Evolutionary conservation across 2,888 invertebrate genomes (phyloP).

Genomic region (Nymphalis urticae): DNA sequence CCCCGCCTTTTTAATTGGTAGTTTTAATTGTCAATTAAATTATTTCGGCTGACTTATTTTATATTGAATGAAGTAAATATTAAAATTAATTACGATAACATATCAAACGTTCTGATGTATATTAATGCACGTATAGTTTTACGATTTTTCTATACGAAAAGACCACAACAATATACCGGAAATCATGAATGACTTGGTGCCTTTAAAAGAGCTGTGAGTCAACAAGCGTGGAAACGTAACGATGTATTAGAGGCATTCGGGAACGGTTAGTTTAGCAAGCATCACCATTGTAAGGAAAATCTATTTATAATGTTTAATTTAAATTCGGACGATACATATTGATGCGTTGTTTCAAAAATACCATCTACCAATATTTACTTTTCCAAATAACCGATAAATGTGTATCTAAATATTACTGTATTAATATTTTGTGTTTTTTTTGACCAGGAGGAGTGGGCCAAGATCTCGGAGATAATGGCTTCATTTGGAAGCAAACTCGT

Average conservation of each 20-base stretch:
- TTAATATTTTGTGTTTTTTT: constrained; percentile 31
- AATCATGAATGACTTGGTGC: constrained; percentile 27
- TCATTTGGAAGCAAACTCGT: constrained; percentile 94
- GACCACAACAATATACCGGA: constrained; percentile 34
- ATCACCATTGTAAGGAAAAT: constrained; percentile 21
- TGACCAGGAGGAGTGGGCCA: constrained; percentile 95
- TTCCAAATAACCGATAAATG: background rate
- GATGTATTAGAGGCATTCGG: constrained; percentile 31
- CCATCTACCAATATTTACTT: background rate
- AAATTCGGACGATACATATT: constrained; percentile 21
- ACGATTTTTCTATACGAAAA: constrained; percentile 31
- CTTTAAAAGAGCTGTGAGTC: constrained; percentile 33
- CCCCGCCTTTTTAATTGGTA: too few relatives aligned
- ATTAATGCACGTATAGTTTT: constrained; percentile 6
- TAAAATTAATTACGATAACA: too few relatives aligned
- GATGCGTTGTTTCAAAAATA: background rate
- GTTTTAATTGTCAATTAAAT: too few relatives aligned
- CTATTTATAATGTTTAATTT: constrained; percentile 5
- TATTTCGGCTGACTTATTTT: too few relatives aligned
- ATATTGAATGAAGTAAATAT: too few relatives aligned
- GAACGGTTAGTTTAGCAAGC: constrained; percentile 21
- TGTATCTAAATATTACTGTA: background rate
- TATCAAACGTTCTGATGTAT: too few relatives aligned
- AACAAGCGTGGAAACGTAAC: constrained; percentile 31
- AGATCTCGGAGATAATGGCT: constrained; percentile 97